A percentile compares a stretch with the other conserved stretches of the same genome.
phyloP scores from a whole-genome alignment of 2,888 invertebrate species.

The Drosophila tanythrix region DNA sequence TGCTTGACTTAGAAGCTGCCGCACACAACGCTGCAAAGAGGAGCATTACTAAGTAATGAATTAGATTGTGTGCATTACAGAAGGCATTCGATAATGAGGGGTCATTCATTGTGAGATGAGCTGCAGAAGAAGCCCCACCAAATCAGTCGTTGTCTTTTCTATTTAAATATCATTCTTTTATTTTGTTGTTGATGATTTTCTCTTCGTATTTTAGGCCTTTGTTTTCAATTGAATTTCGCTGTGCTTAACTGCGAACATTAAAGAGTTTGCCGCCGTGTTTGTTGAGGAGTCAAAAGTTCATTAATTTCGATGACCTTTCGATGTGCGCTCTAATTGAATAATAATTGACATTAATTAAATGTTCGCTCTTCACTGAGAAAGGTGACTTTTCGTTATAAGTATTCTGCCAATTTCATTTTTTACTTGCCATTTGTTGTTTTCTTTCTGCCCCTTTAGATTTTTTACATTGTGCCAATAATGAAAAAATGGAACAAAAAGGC shows the following conservation, averaged over 20 bases:
- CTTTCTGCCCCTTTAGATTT: background rate
- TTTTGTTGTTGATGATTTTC: background rate
- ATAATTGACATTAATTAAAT: constrained; percentile 78
- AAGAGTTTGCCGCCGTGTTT: constrained; percentile 44
- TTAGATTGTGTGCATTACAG: background rate
- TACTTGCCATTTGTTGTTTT: background rate
- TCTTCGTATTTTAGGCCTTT: background rate
- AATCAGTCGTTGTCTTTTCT: background rate
- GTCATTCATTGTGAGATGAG: background rate
- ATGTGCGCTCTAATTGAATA: constrained; percentile 71
- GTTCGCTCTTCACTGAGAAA: constrained; percentile 28
- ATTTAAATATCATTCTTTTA: background rate
- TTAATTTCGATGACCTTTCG: constrained; percentile 61
- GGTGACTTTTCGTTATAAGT: constrained; percentile 40
- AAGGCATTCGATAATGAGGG: background rate
- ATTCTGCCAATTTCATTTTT: constrained; percentile 13
- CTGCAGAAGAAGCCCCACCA: background rate
- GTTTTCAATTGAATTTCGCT: constrained; percentile 33
- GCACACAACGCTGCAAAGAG: background rate
- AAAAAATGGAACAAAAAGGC: constrained; percentile 39
- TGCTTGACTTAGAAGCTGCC: background rate
- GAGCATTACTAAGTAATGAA: background rate
- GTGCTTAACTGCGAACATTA: constrained; percentile 17
- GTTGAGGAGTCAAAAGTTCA: constrained; percentile 57
- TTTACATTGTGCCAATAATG: constrained; percentile 40